Evolutionary conservation across 2,888 invertebrate species (phyloP), one percentile per base, ranked within the genome.

Genomic region (Scotopteryx bipunctaria): DNA sequence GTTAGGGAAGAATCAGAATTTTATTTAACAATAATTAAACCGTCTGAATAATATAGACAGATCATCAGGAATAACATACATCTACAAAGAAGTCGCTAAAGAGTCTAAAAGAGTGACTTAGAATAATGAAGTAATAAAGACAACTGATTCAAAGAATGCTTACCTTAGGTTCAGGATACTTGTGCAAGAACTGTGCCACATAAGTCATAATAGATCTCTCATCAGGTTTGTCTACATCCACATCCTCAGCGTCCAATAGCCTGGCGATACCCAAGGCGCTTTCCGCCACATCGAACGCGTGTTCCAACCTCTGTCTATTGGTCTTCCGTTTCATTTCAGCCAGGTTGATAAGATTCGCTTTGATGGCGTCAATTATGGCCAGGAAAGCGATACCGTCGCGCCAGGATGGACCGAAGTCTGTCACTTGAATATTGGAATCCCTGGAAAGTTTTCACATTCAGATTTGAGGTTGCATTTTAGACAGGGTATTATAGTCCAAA

Each of bases 201-300:
- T 99, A 99, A 19, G 99, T 99, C 98, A 99, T 99, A 69, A 99
- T 97, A 57, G 98, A 98, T 86, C 97, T 96, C 82, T 99, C 99
- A 83, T 99, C 99, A 2, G 99, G 99, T 78, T 97, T 96, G 17
- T 96, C 95, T 16, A 98, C 98, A 81, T 98, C 98, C 41, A 98
- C 98, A 84, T 98, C 98, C 88, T 98, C 98, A 2, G 98, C 96
- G 80, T 99, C 99, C 45, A 99, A 88, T 6, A 99, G 91, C 67
- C 96, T 93, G 14, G 98, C 95, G 70, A 99, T 98, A 38, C 98
- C 98, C 27, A 99, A 91, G 75, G 98, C 95, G 46, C 91, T 92
- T 88, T 99, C 98, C 14, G 99, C 99, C 19, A 98, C 94, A 74
- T 95, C 94, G 86, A 99, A 99, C 35, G 98, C 98, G 21, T 97